phyloP scores from a whole-genome alignment of 2,797 vertebrate genomes.

The Coregonus sp. region DNA sequence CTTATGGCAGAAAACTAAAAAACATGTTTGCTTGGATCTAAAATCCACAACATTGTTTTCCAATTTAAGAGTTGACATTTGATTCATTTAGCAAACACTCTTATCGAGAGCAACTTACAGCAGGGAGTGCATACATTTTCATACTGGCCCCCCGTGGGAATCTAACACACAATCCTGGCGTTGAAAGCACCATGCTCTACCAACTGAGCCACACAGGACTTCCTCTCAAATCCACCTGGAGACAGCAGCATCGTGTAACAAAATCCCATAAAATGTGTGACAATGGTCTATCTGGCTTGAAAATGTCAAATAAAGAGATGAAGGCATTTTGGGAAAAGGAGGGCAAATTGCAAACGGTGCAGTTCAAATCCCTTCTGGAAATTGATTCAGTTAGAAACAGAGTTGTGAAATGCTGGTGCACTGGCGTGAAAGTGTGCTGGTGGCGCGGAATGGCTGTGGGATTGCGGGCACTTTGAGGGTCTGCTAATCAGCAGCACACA shows the following conservation, averaged over 20 bases:
- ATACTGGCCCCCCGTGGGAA: too few relatives aligned
- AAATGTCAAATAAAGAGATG: constrained; percentile 48
- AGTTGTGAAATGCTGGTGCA: constrained; percentile 48
- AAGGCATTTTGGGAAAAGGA: constrained; percentile 36
- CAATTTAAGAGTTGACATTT: neutral
- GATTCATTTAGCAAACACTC: too few relatives aligned
- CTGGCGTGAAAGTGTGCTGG: constrained; percentile 75
- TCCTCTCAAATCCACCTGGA: constrained; percentile 36
- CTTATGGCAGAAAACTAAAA: neutral
- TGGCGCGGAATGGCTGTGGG: constrained; percentile 62
- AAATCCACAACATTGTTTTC: neutral
- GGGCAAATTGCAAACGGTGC: constrained; percentile 58
- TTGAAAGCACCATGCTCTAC: too few relatives aligned
- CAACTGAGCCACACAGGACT: neutral
- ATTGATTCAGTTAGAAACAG: constrained; percentile 60
- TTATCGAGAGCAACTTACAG: too few relatives aligned
- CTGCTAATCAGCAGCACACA: constrained; percentile 77
- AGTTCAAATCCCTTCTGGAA: constrained; percentile 55
- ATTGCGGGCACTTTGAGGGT: constrained; percentile 68
- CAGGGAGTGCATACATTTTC: too few relatives aligned
- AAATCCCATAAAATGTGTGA: constrained; percentile 60
- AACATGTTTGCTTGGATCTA: neutral
- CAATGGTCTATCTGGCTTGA: constrained; percentile 46
- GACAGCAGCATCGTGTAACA: constrained; percentile 38
- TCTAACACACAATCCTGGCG: too few relatives aligned